Conservation (phyloP, 2,888 invertebrate species). For the Heliconius cydno region DNA sequence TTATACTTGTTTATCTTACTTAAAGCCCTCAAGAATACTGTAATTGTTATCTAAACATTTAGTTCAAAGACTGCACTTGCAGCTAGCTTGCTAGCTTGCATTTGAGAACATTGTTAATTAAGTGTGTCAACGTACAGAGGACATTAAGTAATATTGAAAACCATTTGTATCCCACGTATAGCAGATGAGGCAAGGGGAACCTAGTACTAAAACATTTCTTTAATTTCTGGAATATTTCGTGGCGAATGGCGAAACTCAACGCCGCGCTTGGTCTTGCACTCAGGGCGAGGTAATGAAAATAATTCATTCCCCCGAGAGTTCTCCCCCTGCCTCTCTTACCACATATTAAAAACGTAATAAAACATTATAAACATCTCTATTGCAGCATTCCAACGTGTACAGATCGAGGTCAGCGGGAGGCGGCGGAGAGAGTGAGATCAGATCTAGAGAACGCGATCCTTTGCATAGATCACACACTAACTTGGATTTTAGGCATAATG, state of each 20-base stretch:
- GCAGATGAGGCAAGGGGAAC: neutral
- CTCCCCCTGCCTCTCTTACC: neutral
- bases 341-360: neutral
- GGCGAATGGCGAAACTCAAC: too few species aligned
- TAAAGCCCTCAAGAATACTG: neutral
- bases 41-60: neutral
- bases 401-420: conserved; percentile 76
- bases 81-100: conserved; percentile 16
- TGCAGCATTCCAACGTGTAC: conserved; percentile 75
- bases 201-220: too few species aligned
- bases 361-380: conserved; percentile 32
- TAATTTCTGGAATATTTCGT: too few species aligned
- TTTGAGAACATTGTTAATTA: conserved; percentile 14
- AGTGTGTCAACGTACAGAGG: conserved; percentile 1
- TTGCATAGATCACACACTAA: conserved; percentile 79
- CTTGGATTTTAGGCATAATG: conserved; percentile 70
- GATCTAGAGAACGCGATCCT: conserved; percentile 72
- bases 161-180: neutral
- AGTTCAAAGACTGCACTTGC: conserved; percentile 14
- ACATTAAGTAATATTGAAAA: neutral
- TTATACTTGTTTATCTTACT: too few species aligned
- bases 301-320: too few species aligned
- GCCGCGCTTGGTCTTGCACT: too few species aligned
- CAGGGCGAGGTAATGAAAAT: too few species aligned
- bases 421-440: conserved; percentile 60